These are phyloP conservation scores for Halyomorpha halys DNA, from an alignment of 1,140 invertebrate genomes.

Conservation along the genomic window DNA sequence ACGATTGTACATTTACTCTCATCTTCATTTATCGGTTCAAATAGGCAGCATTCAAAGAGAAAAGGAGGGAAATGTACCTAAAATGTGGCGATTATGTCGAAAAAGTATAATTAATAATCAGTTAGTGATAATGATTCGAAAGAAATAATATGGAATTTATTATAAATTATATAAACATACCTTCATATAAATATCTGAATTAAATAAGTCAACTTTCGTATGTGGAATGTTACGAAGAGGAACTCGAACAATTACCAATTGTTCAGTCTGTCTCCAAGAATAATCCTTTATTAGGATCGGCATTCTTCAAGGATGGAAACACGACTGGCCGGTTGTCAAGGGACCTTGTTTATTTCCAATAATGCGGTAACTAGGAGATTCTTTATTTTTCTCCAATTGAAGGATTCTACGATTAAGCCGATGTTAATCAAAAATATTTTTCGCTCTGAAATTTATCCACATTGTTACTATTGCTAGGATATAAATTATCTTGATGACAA, in stretches of 20 bases:
- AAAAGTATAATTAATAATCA: neutral
- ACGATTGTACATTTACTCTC: constrained; percentile 47
- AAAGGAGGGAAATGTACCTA: constrained; percentile 54
- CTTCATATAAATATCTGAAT: constrained; percentile 50
- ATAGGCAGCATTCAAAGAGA: constrained; percentile 54
- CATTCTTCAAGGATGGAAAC: constrained; percentile 38
- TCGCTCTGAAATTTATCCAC: no score
- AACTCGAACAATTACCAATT: constrained; percentile 44
- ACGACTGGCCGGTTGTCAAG: no score
- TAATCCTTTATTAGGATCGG: constrained; percentile 59
- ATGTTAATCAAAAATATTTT: no score
- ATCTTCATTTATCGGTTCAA: constrained; percentile 42
- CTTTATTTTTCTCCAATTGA: no score
- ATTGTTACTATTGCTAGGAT: no score
- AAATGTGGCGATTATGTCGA: neutral
- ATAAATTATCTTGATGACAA: no score
- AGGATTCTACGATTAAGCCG: no score
- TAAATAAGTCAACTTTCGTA: constrained; percentile 49
- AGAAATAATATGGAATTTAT: neutral
- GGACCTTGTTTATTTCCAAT: no score
- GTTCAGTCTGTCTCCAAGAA: constrained; percentile 52
- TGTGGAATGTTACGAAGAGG: constrained; percentile 42
- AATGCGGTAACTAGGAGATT: no score
- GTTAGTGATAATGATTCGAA: neutral
- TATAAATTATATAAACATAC: constrained; percentile 33